These are phyloP conservation scores for Arrhopalites spinosus DNA, from an alignment of 2,888 invertebrate genomes.

Conservation along the genomic window DNA sequence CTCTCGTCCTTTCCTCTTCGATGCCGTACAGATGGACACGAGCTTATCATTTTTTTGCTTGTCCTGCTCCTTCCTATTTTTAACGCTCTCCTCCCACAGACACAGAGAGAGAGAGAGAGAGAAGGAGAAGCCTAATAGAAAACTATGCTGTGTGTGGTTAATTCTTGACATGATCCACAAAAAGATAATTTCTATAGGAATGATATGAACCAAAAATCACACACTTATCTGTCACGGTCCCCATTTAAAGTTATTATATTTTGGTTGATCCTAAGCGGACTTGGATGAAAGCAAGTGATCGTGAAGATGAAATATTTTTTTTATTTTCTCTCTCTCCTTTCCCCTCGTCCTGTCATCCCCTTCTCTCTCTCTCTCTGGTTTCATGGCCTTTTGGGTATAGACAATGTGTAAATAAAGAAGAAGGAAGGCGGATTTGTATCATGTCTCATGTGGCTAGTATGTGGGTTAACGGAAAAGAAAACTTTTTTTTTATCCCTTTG, in stretches of 20 bases:
- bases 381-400: neutral
- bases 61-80: neutral
- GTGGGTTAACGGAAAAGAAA: neutral
- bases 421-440: no score
- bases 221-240: no score
- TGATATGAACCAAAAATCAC: no score
- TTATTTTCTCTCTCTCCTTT: neutral
- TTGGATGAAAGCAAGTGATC: no score
- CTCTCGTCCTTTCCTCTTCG: neutral
- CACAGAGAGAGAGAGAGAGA: neutral
- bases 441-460: neutral
- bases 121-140: no score
- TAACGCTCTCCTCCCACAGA: neutral
- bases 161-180: no score
- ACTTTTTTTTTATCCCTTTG: neutral
- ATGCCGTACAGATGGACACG: no score
- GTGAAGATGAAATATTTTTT: neutral
- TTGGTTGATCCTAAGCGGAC: no score
- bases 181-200: no score
- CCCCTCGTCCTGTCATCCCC: neutral
- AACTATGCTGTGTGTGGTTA: no score
- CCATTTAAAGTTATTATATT: no score
- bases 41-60: neutral
- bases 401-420: no score
- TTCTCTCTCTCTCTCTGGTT: neutral